Base-by-base conservation (phyloP, 2,797 vertebrate species). In the Poeciliopsis presidionis region DNA sequence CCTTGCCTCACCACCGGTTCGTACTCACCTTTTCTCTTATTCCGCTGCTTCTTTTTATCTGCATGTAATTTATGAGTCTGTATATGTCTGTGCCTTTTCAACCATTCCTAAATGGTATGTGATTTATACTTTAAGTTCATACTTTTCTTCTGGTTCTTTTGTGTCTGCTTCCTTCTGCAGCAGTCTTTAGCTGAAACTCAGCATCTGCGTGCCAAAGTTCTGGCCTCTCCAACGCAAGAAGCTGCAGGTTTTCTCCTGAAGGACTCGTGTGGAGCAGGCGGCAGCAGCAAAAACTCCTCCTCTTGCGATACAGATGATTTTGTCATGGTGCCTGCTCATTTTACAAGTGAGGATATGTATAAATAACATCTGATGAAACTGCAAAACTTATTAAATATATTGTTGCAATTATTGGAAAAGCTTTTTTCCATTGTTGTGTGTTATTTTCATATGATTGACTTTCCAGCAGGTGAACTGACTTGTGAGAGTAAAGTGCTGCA, bases 251-350 rank as follows among this genome's bases (percentile, higher is more conserved):
- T 96, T 88, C 95, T 97, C 78, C 96, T 97, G 0, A 96, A 96
- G 83, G 98, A 98, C 33, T 97, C 97, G 0, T 97, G 91, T 9
- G 95, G 93, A 33, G 95, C 97, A 0, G 96, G 92, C 0, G 96
- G 95, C 49, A 97, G 97, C 95, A 99, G 98, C 94, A 99, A 99
- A 93, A 97, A 97, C 89, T 99, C 97, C 0, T 99, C 98, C 0
- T 99, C 98, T 72, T 99, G 97, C 49, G 98, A 99, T 95, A 98
- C 97, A 0, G 98, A 99, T 1, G 98, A 99, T 93, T 99, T 99
- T 14, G 98, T 99, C 73, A 98, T 99, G 95, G 98, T 99, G 84
- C 98, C 98, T 0, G 97, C 97, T 83, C 96, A 97, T 91, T 97
- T 98, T 84, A 95, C 96, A 94, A 96, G 98, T 98, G 93, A 95